Conservation (phyloP, 2,888 invertebrate species). For the Oscheius sp. region DNA sequence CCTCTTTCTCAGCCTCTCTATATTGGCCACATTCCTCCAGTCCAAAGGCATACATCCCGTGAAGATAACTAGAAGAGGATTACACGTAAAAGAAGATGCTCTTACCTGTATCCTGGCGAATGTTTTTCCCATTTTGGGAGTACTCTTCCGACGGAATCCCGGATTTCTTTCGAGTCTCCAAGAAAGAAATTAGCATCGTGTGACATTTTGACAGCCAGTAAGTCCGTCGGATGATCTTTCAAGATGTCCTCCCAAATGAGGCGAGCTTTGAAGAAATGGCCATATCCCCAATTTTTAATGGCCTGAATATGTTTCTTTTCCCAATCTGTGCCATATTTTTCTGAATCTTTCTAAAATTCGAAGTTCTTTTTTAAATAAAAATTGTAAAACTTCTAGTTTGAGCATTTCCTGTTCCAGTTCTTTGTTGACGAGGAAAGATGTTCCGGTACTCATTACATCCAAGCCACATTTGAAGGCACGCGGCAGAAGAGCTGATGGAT, state of each 20-base stretch:
- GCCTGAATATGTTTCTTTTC: slow-evolving; percentile 66
- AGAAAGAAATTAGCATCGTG: slow-evolving; percentile 74
- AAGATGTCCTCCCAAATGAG: slow-evolving; percentile 74
- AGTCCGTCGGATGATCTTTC: slow-evolving; percentile 75
- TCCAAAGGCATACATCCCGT: slow-evolving; percentile 77
- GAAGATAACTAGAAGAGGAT: slow-evolving; percentile 72
- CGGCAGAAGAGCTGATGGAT: slow-evolving; percentile 75
- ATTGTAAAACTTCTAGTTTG: slow-evolving; percentile 63
- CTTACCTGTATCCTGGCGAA: slow-evolving; percentile 74
- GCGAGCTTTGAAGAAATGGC: slow-evolving; percentile 73
- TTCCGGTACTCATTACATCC: slow-evolving; percentile 75
- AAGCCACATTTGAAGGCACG: slow-evolving; percentile 75
- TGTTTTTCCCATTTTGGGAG: slow-evolving; percentile 74
- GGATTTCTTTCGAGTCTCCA: slow-evolving; percentile 74
- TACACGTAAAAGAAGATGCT: not conserved
- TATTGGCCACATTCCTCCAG: slow-evolving; percentile 76
- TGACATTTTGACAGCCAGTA: slow-evolving; percentile 76
- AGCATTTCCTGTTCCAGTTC: slow-evolving; percentile 72
- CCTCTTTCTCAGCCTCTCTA: slow-evolving; percentile 74
- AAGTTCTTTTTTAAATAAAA: slow-evolving; percentile 45
- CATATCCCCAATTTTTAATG: slow-evolving; percentile 43
- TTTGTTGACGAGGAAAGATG: slow-evolving; percentile 70
- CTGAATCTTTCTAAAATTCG: not conserved
- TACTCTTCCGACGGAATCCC: slow-evolving; percentile 76
- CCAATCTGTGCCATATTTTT: slow-evolving; percentile 56